Percentiles rank a stretch among this genome's conserved stretches.
Conservation (phyloP, 2,888 invertebrate species). For the Lasioglossum lativentre region DNA sequence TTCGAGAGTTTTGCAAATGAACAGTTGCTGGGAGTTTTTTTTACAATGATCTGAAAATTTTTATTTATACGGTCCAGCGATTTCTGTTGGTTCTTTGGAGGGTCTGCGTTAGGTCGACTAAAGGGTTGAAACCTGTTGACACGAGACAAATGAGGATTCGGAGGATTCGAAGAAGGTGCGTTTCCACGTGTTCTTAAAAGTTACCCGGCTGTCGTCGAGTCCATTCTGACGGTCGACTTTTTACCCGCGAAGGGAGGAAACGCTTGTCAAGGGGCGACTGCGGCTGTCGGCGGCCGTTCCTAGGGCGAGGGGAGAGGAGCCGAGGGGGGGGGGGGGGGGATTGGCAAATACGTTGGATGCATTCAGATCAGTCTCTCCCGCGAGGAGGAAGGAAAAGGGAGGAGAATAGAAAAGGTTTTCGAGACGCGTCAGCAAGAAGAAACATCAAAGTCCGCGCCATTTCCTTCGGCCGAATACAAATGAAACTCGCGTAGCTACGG, state of each 20-base stretch:
- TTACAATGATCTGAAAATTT: too few species aligned
- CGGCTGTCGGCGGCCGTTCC: conserved; percentile 58
- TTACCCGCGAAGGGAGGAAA: conserved; percentile 55
- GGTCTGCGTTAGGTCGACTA: background rate
- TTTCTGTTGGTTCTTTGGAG: background rate
- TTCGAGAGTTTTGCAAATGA: background rate
- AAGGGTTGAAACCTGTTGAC: background rate
- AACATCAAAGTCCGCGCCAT: conserved; percentile 78
- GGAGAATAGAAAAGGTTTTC: conserved; percentile 69
- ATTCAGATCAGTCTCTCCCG: conserved; percentile 78
- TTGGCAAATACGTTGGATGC: conserved; percentile 79
- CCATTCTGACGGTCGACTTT: conserved; percentile 53
- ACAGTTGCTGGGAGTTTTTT: background rate
- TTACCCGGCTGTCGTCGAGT: background rate
- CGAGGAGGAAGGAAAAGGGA: conserved; percentile 35
- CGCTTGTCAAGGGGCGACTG: conserved; percentile 53
- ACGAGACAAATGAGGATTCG: background rate
- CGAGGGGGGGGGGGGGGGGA: conserved; percentile 26
- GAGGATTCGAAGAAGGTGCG: background rate
- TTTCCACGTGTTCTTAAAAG: background rate
- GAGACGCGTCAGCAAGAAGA: conserved; percentile 77
- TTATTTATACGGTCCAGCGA: too few species aligned
- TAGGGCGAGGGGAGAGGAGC: conserved; percentile 7
- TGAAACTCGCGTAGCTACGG: conserved; percentile 62
- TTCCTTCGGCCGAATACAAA: conserved; percentile 76